These are phyloP conservation scores for Enoplolaimus lenunculus DNA, from an alignment of 2,888 invertebrate genomes.

Conservation along the genomic window DNA sequence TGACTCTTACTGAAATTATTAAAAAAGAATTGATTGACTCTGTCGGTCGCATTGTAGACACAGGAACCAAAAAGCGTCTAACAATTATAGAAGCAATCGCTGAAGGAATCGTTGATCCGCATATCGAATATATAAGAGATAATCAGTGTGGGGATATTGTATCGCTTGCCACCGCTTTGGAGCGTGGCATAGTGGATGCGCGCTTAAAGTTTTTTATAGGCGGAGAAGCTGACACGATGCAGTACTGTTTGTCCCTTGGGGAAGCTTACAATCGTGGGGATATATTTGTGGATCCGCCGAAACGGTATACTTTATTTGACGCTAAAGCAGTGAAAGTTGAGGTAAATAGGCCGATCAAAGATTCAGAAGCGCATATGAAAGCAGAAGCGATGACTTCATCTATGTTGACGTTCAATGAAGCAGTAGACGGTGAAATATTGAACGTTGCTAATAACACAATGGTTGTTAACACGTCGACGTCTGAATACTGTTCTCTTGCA, in stretches of 20 bases:
- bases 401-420: slow-evolving; percentile 67
- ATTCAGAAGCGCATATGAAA: not conserved
- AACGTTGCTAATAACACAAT: slow-evolving; percentile 50
- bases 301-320: not conserved
- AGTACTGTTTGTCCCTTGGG: not conserved
- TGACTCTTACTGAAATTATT: slow-evolving; percentile 72
- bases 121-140: not conserved
- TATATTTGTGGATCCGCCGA: not conserved
- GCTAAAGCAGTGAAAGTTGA: too few relatives aligned
- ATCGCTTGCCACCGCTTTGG: slow-evolving; percentile 69
- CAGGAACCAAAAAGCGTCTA: slow-evolving; percentile 56
- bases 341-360: too few relatives aligned
- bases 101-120: slow-evolving; percentile 65
- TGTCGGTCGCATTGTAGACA: slow-evolving; percentile 62
- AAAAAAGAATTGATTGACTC: slow-evolving; percentile 65
- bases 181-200: slow-evolving; percentile 60
- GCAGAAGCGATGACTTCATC: not conserved
- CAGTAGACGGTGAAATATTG: slow-evolving; percentile 60
- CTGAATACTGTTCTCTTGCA: slow-evolving; percentile 28
- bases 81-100: slow-evolving; percentile 70
- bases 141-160: slow-evolving; percentile 61
- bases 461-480: slow-evolving; percentile 27
- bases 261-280: not conserved
- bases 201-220: slow-evolving; percentile 37
- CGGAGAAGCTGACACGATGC: not conserved